Evolutionary conservation across 35 echinoderm and acorn worm genomes (phyloP), one percentile per base, ranked within the genome.

Genomic region (Heliocidaris tuberculata): DNA sequence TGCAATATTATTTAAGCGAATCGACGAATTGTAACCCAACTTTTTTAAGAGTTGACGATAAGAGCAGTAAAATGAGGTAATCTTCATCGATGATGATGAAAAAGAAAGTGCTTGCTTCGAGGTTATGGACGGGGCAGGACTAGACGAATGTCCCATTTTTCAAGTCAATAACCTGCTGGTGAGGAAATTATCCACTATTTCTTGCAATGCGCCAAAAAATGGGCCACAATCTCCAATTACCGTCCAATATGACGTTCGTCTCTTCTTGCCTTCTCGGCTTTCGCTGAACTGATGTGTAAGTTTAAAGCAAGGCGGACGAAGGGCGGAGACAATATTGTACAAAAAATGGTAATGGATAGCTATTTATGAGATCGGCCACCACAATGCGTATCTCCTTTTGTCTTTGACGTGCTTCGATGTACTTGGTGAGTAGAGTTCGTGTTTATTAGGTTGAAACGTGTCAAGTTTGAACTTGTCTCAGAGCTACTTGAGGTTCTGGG

Each of bases 171-270:
- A 78, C 65, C 65, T 78, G 65, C 27, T 78, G 65, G 65, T 21
- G 21, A 21, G 65, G 65, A 78, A 78, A 78, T 78, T 78, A 78
- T 21, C 65, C 65, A 78, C 65, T 78, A 78, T 78, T 78, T 78
- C 15, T 78, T 27, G 7, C 65, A n/a, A n/a, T 78, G 8, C 21
- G 65, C 21, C 19, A 78, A 78, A 24, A 78, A 78, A 78, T 78
- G 65, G 65, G 65, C 65, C 65, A n/a, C 65, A 78, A 78, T 78
- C 65, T 78, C 65, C 65, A n/a, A 78, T 78, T 78, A 78, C 65
- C 3, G 65, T n/a, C 65, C 65, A 78, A 78, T 78, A 78, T 78
- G 65, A 78, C 6, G 65, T 78, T 78, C 65, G 65, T 78, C 65
- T 78, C 65, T 19, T 5, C 65, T 24, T 24, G 65, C 65, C 65